Evolutionary conservation across 2,797 vertebrate genomes (phyloP).

Genomic region (Leptoclinus maculatus): DNA sequence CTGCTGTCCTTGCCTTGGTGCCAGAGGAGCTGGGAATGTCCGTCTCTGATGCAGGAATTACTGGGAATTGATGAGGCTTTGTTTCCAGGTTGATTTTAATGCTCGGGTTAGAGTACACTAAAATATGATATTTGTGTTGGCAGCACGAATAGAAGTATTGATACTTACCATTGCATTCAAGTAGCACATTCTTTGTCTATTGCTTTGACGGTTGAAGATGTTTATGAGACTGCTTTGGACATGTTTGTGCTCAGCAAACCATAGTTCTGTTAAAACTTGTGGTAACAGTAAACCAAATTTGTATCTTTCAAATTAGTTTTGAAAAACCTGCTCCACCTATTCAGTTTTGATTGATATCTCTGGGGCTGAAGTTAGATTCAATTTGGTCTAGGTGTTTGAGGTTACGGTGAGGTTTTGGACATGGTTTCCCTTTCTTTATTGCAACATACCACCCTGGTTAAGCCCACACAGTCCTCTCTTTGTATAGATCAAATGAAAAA

Average conservation of each 20-base stretch:
- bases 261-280: slow-evolving; percentile 2
- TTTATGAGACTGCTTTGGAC: slow-evolving; percentile 8
- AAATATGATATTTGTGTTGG: slow-evolving; percentile 46
- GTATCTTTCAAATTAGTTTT: slow-evolving; percentile 10
- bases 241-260: background rate
- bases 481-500: slow-evolving; percentile 16
- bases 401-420: slow-evolving; percentile 34
- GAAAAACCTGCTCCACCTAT: background rate
- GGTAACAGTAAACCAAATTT: background rate
- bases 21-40: slow-evolving; percentile 69
- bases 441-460: slow-evolving; percentile 22
- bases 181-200: slow-evolving; percentile 11
- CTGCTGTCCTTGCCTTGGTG: slow-evolving; percentile 78
- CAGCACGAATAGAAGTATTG: slow-evolving; percentile 13
- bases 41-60: slow-evolving; percentile 54
- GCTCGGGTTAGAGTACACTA: slow-evolving; percentile 32
- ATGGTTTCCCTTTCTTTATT: slow-evolving; percentile 21
- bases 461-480: slow-evolving; percentile 15
- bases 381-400: slow-evolving; percentile 32
- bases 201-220: background rate
- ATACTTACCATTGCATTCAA: slow-evolving; percentile 8
- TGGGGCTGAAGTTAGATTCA: slow-evolving; percentile 17
- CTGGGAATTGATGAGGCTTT: slow-evolving; percentile 46
- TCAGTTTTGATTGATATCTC: slow-evolving; percentile 19
- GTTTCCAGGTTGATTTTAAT: slow-evolving; percentile 38